Percentiles rank a stretch among this genome's conserved stretches.
phyloP scores from a whole-genome alignment of 2,888 invertebrate genomes.

The Spisula subtruncata region DNA sequence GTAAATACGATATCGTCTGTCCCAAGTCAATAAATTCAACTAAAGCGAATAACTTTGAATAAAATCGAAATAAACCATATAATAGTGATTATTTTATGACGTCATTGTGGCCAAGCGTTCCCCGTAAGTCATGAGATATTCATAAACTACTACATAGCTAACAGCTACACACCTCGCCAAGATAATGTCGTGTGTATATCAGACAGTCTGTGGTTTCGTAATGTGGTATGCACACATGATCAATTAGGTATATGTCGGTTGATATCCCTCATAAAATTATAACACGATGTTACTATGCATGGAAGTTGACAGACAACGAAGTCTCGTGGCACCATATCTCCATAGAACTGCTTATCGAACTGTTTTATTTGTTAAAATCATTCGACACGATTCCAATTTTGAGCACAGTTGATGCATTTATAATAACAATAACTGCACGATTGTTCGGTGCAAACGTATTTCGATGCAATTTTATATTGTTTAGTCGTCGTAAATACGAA shows the following conservation, averaged over 20 bases:
- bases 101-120: not conserved
- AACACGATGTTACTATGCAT: not conserved
- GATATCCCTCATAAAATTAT: not conserved
- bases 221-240: not conserved
- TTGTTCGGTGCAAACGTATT: too few species aligned
- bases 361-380: not conserved
- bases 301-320: not conserved
- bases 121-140: not conserved
- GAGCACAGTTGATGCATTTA: not conserved
- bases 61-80: not conserved
- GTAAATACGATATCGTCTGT: too few species aligned
- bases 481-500: too few species aligned
- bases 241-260: constrained; percentile 6
- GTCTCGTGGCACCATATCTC: not conserved
- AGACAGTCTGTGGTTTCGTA: not conserved
- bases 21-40: not conserved
- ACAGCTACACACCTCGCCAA: not conserved
- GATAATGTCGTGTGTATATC: not conserved
- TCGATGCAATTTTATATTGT: too few species aligned
- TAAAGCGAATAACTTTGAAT: not conserved
- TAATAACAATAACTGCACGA: too few species aligned
- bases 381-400: not conserved
- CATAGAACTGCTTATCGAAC: not conserved
- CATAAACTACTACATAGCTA: not conserved
- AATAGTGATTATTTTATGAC: not conserved